Base-by-base conservation (phyloP, 2,113 vertebrate species). In the Myodes glareolus region DNA sequence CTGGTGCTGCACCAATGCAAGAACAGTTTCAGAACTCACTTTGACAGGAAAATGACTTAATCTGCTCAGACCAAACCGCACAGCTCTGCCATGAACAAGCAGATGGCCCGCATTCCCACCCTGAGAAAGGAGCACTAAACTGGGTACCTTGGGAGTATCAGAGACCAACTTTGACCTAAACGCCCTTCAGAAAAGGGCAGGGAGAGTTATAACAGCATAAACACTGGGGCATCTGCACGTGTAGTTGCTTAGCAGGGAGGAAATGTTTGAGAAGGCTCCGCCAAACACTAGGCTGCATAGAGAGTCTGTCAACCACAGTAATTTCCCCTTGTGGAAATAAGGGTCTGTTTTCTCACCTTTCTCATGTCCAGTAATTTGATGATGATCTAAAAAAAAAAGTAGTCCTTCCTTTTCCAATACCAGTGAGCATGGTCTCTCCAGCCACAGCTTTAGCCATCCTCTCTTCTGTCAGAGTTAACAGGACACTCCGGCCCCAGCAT, bases 321-420 rank as follows among this genome's bases (percentile, higher is more conserved):
- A 50, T 86, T 88, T 68, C 73, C 39, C 82, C 96, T 91, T 93
- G 67, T 94, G 96, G 84, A 90, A 95, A 78, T 70, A 96, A 97
- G 50, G 97, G 96, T 97, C 94, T 88, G 45, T 82, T 94, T 94
- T 97, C 94, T 97, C 95, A 92, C 92, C 91, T 97, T 98, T 97
- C 91, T 95, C 96, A 96, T 98, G 95, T 93, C 96, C 94, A 92
- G 90, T 93, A 92, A 97, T 98, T 98, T 97, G 88, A 98, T 97
- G 97, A 90, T 94, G 58, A 11, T 1, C 13, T 95, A 97, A 98
- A 95, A 84, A 94, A 98, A 98, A 97, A 98, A 98, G 97, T 86
- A 93, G 77, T 45, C 97, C 97, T 97, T 96, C 94, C 91, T 94
- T 94, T 80, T 94, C 91, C 88, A 63, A 33, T 97, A 92, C 94